Percentiles rank a stretch among this genome's conserved stretches.
These are phyloP conservation scores for Mya arenaria DNA, from an alignment of 1,140 invertebrate genomes.

Conservation along the genomic window DNA sequence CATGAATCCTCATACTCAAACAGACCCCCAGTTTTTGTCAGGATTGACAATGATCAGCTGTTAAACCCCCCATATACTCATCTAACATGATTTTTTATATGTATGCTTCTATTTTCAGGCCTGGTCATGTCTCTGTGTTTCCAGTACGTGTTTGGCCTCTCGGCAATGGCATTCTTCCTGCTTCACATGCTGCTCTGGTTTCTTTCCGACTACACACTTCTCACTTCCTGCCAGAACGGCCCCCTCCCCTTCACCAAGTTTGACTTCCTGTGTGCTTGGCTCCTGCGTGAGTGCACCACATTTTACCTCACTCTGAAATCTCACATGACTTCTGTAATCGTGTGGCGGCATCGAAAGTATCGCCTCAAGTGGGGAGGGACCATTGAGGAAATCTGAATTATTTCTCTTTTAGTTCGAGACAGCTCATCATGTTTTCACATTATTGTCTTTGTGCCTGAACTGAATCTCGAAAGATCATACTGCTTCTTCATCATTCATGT, in stretches of 20 bases:
- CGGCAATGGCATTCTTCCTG: constrained; percentile 94
- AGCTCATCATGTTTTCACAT: no score
- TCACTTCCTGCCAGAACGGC: constrained; percentile 92
- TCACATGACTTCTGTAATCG: constrained; percentile 90
- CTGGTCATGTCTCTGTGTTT: constrained; percentile 91
- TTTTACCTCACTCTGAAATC: constrained; percentile 94
- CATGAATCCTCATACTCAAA: neutral
- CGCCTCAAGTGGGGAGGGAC: constrained; percentile 95
- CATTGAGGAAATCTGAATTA: constrained; percentile 70
- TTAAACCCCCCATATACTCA: no score
- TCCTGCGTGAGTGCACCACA: constrained; percentile 94
- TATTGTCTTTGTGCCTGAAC: no score
- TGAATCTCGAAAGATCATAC: no score
- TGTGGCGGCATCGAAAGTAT: constrained; percentile 94
- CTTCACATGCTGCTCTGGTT: constrained; percentile 97
- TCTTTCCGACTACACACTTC: constrained; percentile 95
- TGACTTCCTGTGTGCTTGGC: constrained; percentile 96
- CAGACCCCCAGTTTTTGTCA: neutral
- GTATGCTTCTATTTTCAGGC: constrained; percentile 83
- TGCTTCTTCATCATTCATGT: no score
- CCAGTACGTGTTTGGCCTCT: constrained; percentile 90
- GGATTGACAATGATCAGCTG: neutral
- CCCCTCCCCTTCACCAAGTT: constrained; percentile 96
- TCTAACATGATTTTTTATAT: neutral
- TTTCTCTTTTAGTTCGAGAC: no score